These are phyloP conservation scores for Plagodis pulveraria DNA, from an alignment of 2,888 invertebrate genomes.

Conservation along the genomic window DNA sequence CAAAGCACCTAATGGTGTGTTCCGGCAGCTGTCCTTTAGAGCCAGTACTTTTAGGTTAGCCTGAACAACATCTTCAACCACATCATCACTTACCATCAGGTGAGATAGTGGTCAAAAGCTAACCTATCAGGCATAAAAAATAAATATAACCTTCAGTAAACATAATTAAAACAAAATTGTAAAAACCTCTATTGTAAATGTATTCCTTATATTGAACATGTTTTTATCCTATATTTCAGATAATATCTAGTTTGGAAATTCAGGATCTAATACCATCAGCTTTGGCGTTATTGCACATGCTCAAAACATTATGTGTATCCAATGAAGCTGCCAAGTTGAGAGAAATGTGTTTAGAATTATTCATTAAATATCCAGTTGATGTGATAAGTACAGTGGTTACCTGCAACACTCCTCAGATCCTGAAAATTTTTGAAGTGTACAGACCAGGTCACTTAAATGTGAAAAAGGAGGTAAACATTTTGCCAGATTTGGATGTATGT, in stretches of 20 bases:
- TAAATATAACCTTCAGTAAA: too few relatives aligned
- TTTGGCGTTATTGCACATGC: conserved; percentile 6
- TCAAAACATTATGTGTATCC: conserved; percentile 3
- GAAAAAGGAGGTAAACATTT: background rate
- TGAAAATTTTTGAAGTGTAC: conserved; percentile 48
- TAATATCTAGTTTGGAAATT: conserved; percentile 13
- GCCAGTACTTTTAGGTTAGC: too few relatives aligned
- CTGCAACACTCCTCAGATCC: conserved; percentile 37
- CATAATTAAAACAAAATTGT: too few relatives aligned
- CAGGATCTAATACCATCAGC: conserved; percentile 15
- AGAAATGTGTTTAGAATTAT: conserved; percentile 1
- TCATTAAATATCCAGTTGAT: conserved; percentile 13
- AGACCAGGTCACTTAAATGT: conserved; percentile 1
- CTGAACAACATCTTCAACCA: too few relatives aligned
- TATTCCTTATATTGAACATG: too few relatives aligned
- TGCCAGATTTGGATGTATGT: too few relatives aligned
- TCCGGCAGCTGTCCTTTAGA: too few relatives aligned
- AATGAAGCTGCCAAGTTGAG: conserved; percentile 1
- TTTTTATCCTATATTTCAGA: conserved; percentile 7
- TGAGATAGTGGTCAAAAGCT: too few relatives aligned
- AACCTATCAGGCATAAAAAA: too few relatives aligned
- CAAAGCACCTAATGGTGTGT: too few relatives aligned
- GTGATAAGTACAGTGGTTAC: conserved; percentile 3
- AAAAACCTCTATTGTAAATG: too few relatives aligned
- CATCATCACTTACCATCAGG: too few relatives aligned